Conservation (phyloP, 2,888 invertebrate genomes). For the Dromius quadrimaculatus region DNA sequence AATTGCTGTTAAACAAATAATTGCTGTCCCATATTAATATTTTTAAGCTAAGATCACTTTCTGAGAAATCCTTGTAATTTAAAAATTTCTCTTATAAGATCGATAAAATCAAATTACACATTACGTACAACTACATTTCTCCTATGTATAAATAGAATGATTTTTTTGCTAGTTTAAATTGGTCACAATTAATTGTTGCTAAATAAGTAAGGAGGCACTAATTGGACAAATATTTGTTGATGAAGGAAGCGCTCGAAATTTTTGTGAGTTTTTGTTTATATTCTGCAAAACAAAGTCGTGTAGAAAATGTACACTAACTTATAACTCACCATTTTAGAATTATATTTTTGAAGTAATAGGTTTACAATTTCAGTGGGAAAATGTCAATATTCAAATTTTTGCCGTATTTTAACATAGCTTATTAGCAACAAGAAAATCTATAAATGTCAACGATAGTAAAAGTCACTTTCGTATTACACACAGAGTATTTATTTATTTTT, state of each 20-base stretch:
- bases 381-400: slow-evolving; percentile 18
- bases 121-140: slow-evolving; percentile 21
- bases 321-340: too few species aligned
- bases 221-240: slow-evolving; percentile 39
- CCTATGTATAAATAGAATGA: slow-evolving; percentile 21
- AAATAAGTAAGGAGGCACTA: slow-evolving; percentile 42
- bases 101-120: slow-evolving; percentile 8
- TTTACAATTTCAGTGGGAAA: too few species aligned
- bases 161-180: slow-evolving; percentile 27
- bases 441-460: slow-evolving; percentile 16
- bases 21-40: slow-evolving; percentile 12
- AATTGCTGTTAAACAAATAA: slow-evolving; percentile 28
- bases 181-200: slow-evolving; percentile 27
- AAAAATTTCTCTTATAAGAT: slow-evolving; percentile 9
- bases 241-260: slow-evolving; percentile 37
- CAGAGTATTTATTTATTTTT: slow-evolving; percentile 35
- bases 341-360: too few species aligned
- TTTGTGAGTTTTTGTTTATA: not conserved
- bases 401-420: slow-evolving; percentile 6
- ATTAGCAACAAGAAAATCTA: slow-evolving; percentile 29
- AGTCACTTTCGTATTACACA: slow-evolving; percentile 31
- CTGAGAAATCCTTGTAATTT: slow-evolving; percentile 11
- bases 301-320: too few species aligned
- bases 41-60: slow-evolving; percentile 15
- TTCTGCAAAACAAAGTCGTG: too few species aligned